Evolutionary conservation across 2,888 invertebrate genomes (phyloP).

Genomic region (Ectemnius lituratus): DNA sequence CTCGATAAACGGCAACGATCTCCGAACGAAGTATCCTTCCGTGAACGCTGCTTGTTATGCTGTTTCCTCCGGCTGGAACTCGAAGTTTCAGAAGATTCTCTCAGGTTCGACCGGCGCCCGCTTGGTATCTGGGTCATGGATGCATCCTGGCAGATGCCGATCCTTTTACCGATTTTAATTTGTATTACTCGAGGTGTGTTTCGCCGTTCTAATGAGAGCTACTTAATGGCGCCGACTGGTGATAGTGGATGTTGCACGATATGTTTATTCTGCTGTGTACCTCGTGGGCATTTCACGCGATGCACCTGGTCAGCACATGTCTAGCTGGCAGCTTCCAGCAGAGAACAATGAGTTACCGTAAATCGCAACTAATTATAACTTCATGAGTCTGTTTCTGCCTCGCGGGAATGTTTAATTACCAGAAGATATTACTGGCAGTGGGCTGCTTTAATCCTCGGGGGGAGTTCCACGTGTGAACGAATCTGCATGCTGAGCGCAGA

Average conservation of each 20-base stretch:
- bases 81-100: conserved; percentile 16
- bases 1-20: conserved; percentile 32
- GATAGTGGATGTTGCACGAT: too few species aligned
- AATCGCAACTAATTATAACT: too few species aligned
- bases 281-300: too few species aligned
- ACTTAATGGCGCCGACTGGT: background rate
- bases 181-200: conserved; percentile 29
- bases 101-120: background rate
- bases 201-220: conserved; percentile 17
- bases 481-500: conserved; percentile 18
- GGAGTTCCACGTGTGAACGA: conserved; percentile 16
- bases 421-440: too few species aligned
- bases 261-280: too few species aligned
- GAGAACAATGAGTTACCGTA: too few species aligned
- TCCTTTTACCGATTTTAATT: conserved; percentile 38
- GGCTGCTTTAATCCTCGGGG: too few species aligned
- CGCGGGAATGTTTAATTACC: too few species aligned
- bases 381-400: too few species aligned
- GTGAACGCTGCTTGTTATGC: conserved; percentile 13
- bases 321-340: too few species aligned
- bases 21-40: conserved; percentile 35
- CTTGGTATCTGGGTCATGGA: conserved; percentile 60
- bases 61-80: conserved; percentile 26
- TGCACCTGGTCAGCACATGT: too few species aligned
- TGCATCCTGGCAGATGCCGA: conserved; percentile 45